Base-by-base conservation (phyloP, 2,888 invertebrate genomes). In the Altica lythri region DNA sequence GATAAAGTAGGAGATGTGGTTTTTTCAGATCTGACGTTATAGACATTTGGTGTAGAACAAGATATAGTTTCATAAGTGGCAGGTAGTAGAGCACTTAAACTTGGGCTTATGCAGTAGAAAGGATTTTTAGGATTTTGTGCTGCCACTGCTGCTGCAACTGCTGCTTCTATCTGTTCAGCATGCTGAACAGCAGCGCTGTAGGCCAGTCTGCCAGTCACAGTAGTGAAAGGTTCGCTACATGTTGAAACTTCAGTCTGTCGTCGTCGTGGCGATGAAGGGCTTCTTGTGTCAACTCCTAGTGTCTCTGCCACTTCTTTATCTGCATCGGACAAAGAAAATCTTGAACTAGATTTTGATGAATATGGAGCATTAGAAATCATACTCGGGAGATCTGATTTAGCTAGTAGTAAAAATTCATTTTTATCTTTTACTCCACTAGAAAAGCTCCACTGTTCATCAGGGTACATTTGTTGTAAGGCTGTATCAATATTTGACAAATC, bases 101-200 rank as follows among this genome's bases (percentile, higher is more conserved):
- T 80, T 53, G 77, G 72, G 53, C 74, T 78, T 25, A 70, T 67
- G 42, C 67, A 72, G 54, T 73, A 75, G 58, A 76, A 77, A 1
- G 77, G 76, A 57, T 77, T 76, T 57, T 73, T 76, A 4, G 75
- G 70, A 50, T 71, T 72, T 40, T 71, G 68, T 4, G 66, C 65
- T 8, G 68, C 67, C 10, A 67, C 67, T 1, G 71, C 68, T 14
- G 61, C 63, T 10, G 62, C 62, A 5, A 58, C 61, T 1, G 67
- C 68, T 1, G 74, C 74, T 57, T 81, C 82, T 38, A 73, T 75
- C 2, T 80, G 80, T 71, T 84, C 84, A 6, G 82, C 83, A 69
- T 84, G 85, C 58, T 86, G 82, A 13, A 86, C 83, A 14, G 86
- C 83, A 54, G 86, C 81, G 73, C 85, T 84, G 67, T 86, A 87